Conservation (phyloP, 2,797 vertebrate species). For the Telmatherina bonti region DNA sequence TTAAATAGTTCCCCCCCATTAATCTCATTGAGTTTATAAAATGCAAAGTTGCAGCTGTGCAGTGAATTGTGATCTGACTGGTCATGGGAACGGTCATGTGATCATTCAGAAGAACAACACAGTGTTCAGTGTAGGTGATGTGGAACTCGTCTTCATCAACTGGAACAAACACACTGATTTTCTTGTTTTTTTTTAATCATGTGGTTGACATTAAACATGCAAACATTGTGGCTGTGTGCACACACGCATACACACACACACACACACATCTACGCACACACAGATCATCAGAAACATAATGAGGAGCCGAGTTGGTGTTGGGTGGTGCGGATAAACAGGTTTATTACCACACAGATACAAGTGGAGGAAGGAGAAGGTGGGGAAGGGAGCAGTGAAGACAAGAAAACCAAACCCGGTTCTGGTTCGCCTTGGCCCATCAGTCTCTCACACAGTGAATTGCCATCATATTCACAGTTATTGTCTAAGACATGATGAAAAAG, state of each 20-base stretch:
- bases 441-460: conserved; percentile 2
- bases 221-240: neutral
- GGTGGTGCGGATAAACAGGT: conserved; percentile 72
- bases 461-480: neutral
- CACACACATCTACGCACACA: neutral
- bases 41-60: neutral
- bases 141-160: neutral
- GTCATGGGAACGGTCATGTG: neutral
- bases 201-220: neutral
- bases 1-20: neutral
- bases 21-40: neutral
- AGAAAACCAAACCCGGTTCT: conserved; percentile 36
- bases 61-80: neutral
- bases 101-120: neutral
- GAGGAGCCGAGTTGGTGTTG: conserved; percentile 64
- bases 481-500: neutral
- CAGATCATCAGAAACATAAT: conserved; percentile 26
- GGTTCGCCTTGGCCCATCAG: conserved; percentile 44
- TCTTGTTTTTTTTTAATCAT: neutral
- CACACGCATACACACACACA: neutral
- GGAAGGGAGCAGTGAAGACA: conserved; percentile 45
- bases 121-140: neutral
- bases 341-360: conserved; percentile 79
- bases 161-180: neutral
- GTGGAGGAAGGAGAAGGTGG: conserved; percentile 6